Percentiles rank a stretch among this genome's conserved stretches.
These are phyloP conservation scores for Tenualosa thibaudeaui DNA, from an alignment of 2,797 vertebrate genomes.

Conservation along the genomic window DNA sequence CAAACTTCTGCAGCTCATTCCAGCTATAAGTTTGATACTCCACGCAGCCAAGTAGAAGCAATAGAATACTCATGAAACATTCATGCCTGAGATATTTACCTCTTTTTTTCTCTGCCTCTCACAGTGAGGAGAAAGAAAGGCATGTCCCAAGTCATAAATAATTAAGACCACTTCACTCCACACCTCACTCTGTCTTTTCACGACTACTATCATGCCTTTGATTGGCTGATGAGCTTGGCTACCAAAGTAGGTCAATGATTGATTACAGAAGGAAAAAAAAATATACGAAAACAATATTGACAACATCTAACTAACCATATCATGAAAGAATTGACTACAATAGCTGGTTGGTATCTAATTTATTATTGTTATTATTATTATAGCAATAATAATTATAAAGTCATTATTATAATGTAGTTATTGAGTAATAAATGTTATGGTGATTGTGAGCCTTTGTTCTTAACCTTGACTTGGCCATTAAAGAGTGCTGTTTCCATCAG, in stretches of 20 bases:
- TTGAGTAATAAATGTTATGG: not conserved
- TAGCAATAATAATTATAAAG: not conserved
- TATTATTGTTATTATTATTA: not conserved
- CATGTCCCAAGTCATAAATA: slow-evolving; percentile 56
- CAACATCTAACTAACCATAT: slow-evolving; percentile 19
- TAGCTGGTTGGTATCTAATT: not conserved
- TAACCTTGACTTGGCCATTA: not conserved
- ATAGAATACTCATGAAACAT: slow-evolving; percentile 58
- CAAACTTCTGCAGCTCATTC: slow-evolving; percentile 18
- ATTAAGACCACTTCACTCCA: slow-evolving; percentile 49
- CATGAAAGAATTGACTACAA: not conserved
- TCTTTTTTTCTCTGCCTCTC: slow-evolving; percentile 36
- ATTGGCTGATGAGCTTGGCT: slow-evolving; percentile 39
- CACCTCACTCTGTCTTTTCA: slow-evolving; percentile 36
- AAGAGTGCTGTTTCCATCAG: not conserved
- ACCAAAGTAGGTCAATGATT: slow-evolving; percentile 47
- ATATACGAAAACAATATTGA: slow-evolving; percentile 10
- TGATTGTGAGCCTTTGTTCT: not conserved
- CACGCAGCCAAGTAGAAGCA: slow-evolving; percentile 26
- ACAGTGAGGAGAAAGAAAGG: slow-evolving; percentile 47
- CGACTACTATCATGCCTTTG: slow-evolving; percentile 44
- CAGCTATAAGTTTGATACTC: not conserved
- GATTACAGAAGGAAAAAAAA: slow-evolving; percentile 23
- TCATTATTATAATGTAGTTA: slow-evolving; percentile 10
- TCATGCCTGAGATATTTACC: slow-evolving; percentile 56